phyloP scores from a whole-genome alignment of 2,888 invertebrate genomes.

The Cheilosia urbana region DNA sequence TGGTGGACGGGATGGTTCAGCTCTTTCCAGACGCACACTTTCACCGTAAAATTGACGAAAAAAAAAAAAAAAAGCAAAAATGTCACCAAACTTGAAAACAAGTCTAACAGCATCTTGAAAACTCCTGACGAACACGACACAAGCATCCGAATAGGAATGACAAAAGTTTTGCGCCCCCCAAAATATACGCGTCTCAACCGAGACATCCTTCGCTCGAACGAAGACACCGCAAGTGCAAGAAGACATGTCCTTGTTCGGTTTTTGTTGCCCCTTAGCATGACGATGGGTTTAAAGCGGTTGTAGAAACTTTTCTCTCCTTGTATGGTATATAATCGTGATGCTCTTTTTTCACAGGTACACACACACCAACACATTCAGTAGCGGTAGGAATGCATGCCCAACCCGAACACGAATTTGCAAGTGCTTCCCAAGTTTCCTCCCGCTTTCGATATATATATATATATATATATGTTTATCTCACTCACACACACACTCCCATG shows the following conservation, averaged over 20 bases:
- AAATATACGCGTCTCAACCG: constrained; percentile 43
- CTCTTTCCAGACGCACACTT: constrained; percentile 29
- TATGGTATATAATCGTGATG: constrained; percentile 31
- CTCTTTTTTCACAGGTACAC: constrained; percentile 26
- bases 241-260: constrained; percentile 59
- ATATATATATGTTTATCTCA: constrained; percentile 1
- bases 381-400: constrained; percentile 1
- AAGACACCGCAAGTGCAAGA: constrained; percentile 61
- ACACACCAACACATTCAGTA: not conserved
- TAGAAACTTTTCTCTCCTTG: constrained; percentile 11
- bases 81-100: constrained; percentile 38
- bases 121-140: not conserved
- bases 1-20: constrained; percentile 19
- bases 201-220: constrained; percentile 32
- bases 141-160: constrained; percentile 39
- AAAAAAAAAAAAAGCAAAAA: constrained; percentile 14
- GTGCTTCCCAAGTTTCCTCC: constrained; percentile 11
- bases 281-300: constrained; percentile 53
- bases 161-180: constrained; percentile 52
- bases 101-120: constrained; percentile 53
- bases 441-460: constrained; percentile 13
- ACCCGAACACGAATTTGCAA: constrained; percentile 28
- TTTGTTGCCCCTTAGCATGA: constrained; percentile 56
- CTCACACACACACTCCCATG: constrained; percentile 2
- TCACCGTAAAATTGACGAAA: constrained; percentile 21